A percentile compares a stretch with the other conserved stretches of the same genome.
These are phyloP conservation scores for Trialeurodes vaporariorum DNA, from an alignment of 1,140 invertebrate genomes.

Conservation along the genomic window DNA sequence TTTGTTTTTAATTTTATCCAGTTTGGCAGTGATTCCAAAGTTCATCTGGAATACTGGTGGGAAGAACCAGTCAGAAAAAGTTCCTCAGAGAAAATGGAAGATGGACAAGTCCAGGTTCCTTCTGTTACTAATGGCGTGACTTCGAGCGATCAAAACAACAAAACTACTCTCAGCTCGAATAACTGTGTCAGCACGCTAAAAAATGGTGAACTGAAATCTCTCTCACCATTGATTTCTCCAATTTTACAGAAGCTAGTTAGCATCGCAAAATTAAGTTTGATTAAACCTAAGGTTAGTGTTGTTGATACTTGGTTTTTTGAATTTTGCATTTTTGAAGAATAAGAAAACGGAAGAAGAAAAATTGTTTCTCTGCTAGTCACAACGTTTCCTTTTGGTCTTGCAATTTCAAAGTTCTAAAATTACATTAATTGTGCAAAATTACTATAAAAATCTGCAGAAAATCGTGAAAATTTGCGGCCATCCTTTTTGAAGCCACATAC, in stretches of 20 bases:
- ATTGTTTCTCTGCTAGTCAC: no score
- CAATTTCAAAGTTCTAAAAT: no score
- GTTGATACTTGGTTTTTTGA: no score
- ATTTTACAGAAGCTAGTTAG: slow-evolving; percentile 21
- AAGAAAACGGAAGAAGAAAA: no score
- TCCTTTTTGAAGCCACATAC: no score
- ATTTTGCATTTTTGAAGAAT: no score
- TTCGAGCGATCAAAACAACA: background rate
- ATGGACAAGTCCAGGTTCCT: background rate
- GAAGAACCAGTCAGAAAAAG: slow-evolving; percentile 31
- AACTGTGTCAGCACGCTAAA: background rate
- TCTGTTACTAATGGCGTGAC: background rate
- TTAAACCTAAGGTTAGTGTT: slow-evolving; percentile 19
- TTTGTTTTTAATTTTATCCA: slow-evolving; percentile 30
- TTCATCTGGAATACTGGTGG: slow-evolving; percentile 77
- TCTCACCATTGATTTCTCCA: slow-evolving; percentile 2
- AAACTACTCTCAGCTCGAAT: background rate
- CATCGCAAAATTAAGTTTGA: slow-evolving; percentile 21
- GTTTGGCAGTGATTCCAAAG: slow-evolving; percentile 66
- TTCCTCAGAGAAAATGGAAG: background rate
- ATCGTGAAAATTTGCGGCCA: no score
- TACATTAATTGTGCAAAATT: no score
- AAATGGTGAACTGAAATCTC: background rate
- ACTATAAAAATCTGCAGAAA: no score
- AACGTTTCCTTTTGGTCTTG: no score